Conservation (phyloP, 2,113 vertebrate genomes). For the Stictonetta naevosa region DNA sequence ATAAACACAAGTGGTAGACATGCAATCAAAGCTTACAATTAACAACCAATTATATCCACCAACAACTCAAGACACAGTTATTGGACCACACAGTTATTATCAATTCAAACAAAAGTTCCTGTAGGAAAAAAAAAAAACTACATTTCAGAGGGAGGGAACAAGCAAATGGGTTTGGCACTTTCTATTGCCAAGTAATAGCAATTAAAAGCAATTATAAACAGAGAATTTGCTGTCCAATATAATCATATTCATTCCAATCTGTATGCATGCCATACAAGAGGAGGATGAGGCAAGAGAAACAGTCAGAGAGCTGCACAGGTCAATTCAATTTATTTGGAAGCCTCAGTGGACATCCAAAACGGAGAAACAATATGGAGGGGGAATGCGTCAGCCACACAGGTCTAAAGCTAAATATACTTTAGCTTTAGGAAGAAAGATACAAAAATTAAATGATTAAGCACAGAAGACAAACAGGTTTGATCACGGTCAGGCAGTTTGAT, state of each 20-base stretch:
- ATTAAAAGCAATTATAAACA: constrained; percentile 37
- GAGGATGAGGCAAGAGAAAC: constrained; percentile 26
- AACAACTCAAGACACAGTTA: neutral
- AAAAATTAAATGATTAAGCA: neutral
- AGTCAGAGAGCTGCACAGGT: neutral
- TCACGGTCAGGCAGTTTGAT: neutral
- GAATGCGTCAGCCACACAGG: neutral
- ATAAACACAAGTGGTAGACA: neutral
- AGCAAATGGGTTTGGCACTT: neutral
- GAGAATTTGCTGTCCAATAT: neutral
- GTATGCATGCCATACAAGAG: neutral
- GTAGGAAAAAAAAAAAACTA: neutral
- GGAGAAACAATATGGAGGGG: constrained; percentile 11
- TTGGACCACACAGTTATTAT: neutral
- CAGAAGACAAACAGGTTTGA: neutral
- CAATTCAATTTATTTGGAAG: constrained; percentile 50
- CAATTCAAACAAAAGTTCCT: neutral
- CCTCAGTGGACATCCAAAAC: constrained; percentile 19
- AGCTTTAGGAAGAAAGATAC: neutral
- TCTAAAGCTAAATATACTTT: neutral
- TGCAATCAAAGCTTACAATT: neutral
- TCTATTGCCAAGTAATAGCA: neutral
- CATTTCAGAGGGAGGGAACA: neutral
- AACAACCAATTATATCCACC: neutral
- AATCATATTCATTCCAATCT: constrained; percentile 7